These are phyloP conservation scores for Campylomormyrus tamandua DNA, from an alignment of 2,113 vertebrate species.

Conservation along the genomic window DNA sequence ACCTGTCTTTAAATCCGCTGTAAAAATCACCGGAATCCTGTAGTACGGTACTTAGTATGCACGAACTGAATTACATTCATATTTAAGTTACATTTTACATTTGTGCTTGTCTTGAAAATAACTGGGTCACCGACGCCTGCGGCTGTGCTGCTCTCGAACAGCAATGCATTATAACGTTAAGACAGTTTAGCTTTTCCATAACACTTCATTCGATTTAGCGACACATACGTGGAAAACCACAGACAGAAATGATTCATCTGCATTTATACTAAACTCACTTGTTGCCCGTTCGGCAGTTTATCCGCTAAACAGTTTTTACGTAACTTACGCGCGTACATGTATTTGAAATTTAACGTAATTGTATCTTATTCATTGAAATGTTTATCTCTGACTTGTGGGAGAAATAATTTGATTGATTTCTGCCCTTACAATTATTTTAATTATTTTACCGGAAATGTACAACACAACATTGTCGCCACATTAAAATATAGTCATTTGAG, in stretches of 20 bases:
- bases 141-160: neutral
- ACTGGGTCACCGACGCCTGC: neutral
- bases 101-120: neutral
- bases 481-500: neutral
- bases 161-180: neutral
- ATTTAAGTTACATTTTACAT: neutral
- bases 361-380: neutral
- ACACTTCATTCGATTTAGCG: neutral
- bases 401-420: neutral
- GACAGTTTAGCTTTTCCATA: neutral
- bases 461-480: neutral
- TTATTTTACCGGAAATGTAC: neutral
- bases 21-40: neutral
- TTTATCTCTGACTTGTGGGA: neutral
- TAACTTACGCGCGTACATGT: neutral
- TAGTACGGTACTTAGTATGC: neutral
- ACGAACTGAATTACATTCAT: neutral
- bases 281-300: neutral
- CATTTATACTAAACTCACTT: neutral
- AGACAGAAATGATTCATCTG: neutral
- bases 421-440: neutral
- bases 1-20: neutral
- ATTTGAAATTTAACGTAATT: neutral
- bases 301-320: neutral
- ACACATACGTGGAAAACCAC: neutral